A percentile compares a stretch with the other conserved stretches of the same genome.
Evolutionary conservation across 2,888 invertebrate genomes (phyloP).

Genomic region (Spilarctia lutea): DNA sequence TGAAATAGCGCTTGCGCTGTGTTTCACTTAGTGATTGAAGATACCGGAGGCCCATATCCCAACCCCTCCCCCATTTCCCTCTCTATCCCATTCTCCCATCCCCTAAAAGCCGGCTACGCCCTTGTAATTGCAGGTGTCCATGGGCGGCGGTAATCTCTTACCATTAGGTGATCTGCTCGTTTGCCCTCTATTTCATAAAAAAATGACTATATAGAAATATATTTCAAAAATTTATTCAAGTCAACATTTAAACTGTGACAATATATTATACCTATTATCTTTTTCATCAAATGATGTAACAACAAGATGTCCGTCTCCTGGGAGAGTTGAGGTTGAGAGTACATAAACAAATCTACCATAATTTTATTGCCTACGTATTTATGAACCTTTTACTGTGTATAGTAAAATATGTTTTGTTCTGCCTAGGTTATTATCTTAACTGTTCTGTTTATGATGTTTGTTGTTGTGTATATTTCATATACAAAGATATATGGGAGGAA

Average conservation of each 20-base stretch:
- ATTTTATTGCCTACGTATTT: slow-evolving; percentile 22
- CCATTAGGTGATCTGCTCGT: too few relatives aligned
- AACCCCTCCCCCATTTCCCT: too few relatives aligned
- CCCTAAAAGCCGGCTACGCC: too few relatives aligned
- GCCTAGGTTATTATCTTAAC: slow-evolving; percentile 26
- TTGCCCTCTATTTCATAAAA: too few relatives aligned
- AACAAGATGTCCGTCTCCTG: background rate
- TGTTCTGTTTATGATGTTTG: slow-evolving; percentile 12
- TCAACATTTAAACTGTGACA: background rate
- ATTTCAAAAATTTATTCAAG: background rate
- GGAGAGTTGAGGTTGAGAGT: slow-evolving; percentile 4
- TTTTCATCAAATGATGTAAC: background rate
- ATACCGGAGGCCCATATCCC: too few relatives aligned
- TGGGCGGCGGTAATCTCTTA: too few relatives aligned
- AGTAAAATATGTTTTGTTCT: slow-evolving; percentile 40
- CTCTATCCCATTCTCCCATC: too few relatives aligned
- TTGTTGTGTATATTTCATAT: background rate
- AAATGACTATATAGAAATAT: too few relatives aligned
- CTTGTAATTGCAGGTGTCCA: too few relatives aligned
- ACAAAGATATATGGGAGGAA: background rate
- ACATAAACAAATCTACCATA: slow-evolving; percentile 7
- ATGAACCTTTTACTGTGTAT: slow-evolving; percentile 29
- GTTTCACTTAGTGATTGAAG: too few relatives aligned
- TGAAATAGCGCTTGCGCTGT: too few relatives aligned
- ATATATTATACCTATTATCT: background rate